A percentile compares a stretch with the other conserved stretches of the same genome.
Conservation (phyloP, 2,113 vertebrate species). For the Pterocles orientalis region DNA sequence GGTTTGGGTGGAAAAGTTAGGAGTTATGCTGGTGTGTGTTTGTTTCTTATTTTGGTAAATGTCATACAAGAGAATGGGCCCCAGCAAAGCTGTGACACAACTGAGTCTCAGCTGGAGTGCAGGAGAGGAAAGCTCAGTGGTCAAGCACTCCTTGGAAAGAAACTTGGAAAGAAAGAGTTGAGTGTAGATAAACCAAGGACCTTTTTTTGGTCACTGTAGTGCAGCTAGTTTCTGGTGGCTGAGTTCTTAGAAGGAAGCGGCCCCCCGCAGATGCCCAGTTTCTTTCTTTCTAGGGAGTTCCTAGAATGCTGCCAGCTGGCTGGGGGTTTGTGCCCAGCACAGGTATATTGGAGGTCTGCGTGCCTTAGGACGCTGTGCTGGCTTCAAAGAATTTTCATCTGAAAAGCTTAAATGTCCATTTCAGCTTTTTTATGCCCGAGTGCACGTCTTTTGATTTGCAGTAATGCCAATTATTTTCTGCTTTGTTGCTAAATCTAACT, state of each 20-base stretch:
- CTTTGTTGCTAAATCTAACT: not conserved
- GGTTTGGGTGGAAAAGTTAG: not conserved
- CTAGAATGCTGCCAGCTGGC: not conserved
- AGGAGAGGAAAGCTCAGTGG: not conserved
- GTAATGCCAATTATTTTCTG: not conserved
- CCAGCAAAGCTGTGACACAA: not conserved
- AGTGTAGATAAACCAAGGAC: not conserved
- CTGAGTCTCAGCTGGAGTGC: not conserved
- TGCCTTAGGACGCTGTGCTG: not conserved
- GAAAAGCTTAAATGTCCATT: not conserved
- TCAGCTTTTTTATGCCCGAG: fast-evolving
- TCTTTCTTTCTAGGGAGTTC: not conserved
- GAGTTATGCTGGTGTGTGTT: not conserved
- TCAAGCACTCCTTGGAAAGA: not conserved
- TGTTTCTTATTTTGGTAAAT: not conserved
- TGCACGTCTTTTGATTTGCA: not conserved
- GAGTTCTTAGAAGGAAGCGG: not conserved
- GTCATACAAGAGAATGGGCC: not conserved
- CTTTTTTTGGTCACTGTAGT: not conserved
- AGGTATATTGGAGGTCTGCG: not conserved
- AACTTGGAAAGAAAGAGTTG: not conserved
- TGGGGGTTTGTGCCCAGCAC: not conserved
- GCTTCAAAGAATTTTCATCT: not conserved
- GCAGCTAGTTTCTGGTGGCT: not conserved
- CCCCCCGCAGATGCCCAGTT: not conserved